Evolutionary conservation across 92 coral and sea anemone species (phyloP), one percentile per base, ranked within the genome.

Genomic region (Paramuricea clavata): DNA sequence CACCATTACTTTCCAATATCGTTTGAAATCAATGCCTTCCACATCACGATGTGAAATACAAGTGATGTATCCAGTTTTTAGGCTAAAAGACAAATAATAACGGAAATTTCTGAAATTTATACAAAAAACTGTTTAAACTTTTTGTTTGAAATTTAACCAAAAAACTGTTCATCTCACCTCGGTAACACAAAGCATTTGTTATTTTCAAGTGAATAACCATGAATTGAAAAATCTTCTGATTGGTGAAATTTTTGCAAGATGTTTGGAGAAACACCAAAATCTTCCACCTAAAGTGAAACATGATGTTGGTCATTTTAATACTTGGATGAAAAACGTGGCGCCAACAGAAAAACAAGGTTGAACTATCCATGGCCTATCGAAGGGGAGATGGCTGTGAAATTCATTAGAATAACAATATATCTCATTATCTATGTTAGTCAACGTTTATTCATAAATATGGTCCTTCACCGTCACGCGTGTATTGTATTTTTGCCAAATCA

Each of bases 1-100:
- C 85, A 96, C 99, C 98, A 94, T 93, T 17, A 93, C 68, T 28
- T 96, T 96, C 99, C 99, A 96, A 67, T 94, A 95, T 69, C 91
- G 94, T 49, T 94, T 85, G 42, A 96, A 49, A 62, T 93, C 98
- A 81, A 94, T 95, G 26, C 85, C 97, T 19, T 89, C 78, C 34
- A 95, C 49, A 27, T 92, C 70, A n/a, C 76, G 61, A 33, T 90
- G 99, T 13, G 92, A 78, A 47, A 96, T 94, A 67, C 93, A 71
- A 15, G 91, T 73, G 57, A 96, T 90, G 43, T 93, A 85, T 22
- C 96, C 99, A 49, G 90, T 94, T 79, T 96, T 96, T 62, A 96
- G 83, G 85, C 99, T 96, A 76, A 50, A 69, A 87, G 70, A 26
- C 31, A 16, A 6, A 85, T 21, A 0, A 34, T 19, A 31, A 36